Conservation (phyloP, 2,113 vertebrate genomes). For the Hypomesus transpacificus region DNA sequence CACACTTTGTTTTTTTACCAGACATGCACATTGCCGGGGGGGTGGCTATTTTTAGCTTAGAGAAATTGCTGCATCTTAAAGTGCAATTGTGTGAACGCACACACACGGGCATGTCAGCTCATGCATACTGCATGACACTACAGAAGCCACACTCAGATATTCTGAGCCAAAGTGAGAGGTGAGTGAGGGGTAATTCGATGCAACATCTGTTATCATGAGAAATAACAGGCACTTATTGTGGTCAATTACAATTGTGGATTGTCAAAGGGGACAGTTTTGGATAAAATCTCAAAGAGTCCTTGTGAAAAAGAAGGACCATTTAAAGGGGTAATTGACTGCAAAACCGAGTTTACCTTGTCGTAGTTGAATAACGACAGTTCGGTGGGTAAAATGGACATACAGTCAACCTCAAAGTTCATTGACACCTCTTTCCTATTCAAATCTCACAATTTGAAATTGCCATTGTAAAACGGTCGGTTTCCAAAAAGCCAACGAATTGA, state of each 20-base stretch:
- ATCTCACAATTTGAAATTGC: no score
- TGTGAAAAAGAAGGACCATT: slow-evolving; percentile 52
- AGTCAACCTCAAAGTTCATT: no score
- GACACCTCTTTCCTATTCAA: no score
- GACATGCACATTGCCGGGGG: slow-evolving; percentile 37
- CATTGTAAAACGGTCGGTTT: no score
- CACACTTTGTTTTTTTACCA: slow-evolving; percentile 34
- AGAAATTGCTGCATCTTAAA: slow-evolving; percentile 44
- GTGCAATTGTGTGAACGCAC: slow-evolving; percentile 28
- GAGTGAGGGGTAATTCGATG: slow-evolving; percentile 51
- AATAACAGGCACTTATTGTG: slow-evolving; percentile 50
- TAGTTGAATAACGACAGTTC: no score
- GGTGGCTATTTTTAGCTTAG: slow-evolving; percentile 16
- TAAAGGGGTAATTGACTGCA: slow-evolving; percentile 9
- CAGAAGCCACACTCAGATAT: slow-evolving; percentile 53
- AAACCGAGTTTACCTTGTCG: no score
- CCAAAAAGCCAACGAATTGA: no score
- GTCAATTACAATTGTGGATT: slow-evolving; percentile 50
- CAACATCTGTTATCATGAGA: slow-evolving; percentile 50
- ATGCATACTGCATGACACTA: slow-evolving; percentile 53
- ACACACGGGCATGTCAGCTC: slow-evolving; percentile 39
- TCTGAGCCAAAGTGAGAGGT: slow-evolving; percentile 48
- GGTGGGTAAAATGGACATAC: no score
- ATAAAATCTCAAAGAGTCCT: slow-evolving; percentile 23
- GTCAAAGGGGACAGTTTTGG: not conserved